Conservation (phyloP, 2,797 vertebrate species). For the Leontopithecus rosalia region DNA sequence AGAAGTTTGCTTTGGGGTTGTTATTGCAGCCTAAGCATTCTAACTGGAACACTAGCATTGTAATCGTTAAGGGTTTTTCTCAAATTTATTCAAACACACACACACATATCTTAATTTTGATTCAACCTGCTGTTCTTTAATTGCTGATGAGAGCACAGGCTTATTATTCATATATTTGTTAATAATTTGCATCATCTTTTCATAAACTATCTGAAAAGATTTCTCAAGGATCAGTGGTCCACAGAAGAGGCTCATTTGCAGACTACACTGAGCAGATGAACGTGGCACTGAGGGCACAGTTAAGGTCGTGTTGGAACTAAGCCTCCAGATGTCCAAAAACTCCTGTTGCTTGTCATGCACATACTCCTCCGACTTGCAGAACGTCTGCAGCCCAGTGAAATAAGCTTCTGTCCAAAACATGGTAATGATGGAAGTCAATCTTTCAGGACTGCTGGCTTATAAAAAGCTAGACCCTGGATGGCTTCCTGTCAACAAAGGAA, state of each 20-base stretch:
- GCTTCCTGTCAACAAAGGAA: not conserved
- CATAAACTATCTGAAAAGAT: slow-evolving; percentile 26
- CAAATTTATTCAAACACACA: slow-evolving; percentile 28
- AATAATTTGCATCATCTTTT: slow-evolving; percentile 27
- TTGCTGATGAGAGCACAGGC: slow-evolving; percentile 22
- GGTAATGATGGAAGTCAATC: not conserved
- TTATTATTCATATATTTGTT: slow-evolving; percentile 35
- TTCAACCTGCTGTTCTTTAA: slow-evolving; percentile 52
- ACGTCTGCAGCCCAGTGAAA: not conserved
- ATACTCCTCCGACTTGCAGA: not conserved
- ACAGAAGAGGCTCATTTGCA: not conserved
- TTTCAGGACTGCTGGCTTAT: not conserved
- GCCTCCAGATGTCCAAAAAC: not conserved
- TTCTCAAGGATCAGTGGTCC: not conserved
- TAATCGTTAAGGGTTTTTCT: slow-evolving; percentile 43
- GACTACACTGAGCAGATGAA: not conserved
- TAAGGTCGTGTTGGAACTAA: not conserved
- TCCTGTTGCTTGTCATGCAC: not conserved
- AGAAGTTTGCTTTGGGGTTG: slow-evolving; percentile 4
- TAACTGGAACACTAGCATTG: slow-evolving; percentile 4
- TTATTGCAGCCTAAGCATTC: not conserved
- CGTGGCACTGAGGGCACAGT: not conserved
- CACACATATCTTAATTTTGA: slow-evolving; percentile 23
- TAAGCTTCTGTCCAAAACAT: not conserved
- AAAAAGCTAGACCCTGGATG: not conserved